A percentile compares a stretch with the other conserved stretches of the same genome.
Evolutionary conservation across 1,140 invertebrate genomes (phyloP).

Genomic region (Drosophila punjabiensis): DNA sequence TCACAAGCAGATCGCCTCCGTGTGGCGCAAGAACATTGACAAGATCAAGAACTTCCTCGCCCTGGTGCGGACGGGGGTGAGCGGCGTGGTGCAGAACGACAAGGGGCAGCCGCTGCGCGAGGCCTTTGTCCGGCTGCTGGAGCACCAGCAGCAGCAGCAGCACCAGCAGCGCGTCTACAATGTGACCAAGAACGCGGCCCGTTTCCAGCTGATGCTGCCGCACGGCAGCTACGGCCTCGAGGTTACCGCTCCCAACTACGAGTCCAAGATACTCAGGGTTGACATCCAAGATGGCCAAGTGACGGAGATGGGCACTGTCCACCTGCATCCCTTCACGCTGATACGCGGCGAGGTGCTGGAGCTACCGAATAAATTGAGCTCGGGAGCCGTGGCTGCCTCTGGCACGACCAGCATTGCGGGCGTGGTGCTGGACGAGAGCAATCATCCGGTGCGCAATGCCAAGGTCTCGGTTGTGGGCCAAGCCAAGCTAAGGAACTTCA

Average conservation of each 20-base stretch:
- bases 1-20: slow-evolving; percentile 88
- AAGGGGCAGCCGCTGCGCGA: slow-evolving; percentile 88
- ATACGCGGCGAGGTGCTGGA: slow-evolving; percentile 70
- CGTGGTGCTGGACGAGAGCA: slow-evolving; percentile 86
- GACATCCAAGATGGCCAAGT: slow-evolving; percentile 77
- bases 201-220: slow-evolving; percentile 89
- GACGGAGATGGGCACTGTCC: slow-evolving; percentile 58
- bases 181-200: slow-evolving; percentile 89
- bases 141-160: slow-evolving; percentile 85
- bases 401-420: slow-evolving; percentile 85
- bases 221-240: slow-evolving; percentile 88
- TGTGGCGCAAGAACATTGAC: slow-evolving; percentile 91
- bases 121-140: slow-evolving; percentile 89
- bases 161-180: slow-evolving; percentile 87
- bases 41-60: slow-evolving; percentile 89
- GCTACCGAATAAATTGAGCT: slow-evolving; percentile 23
- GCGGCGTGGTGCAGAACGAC: slow-evolving; percentile 90
- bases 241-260: slow-evolving; percentile 87
- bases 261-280: slow-evolving; percentile 85
- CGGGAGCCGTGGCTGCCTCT: neutral
- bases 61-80: slow-evolving; percentile 88
- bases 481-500: slow-evolving; percentile 79
- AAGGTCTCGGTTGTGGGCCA: slow-evolving; percentile 86
- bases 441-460: slow-evolving; percentile 88
- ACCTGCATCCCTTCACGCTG: slow-evolving; percentile 52